Evolutionary conservation across 2,113 vertebrate genomes (phyloP).

Genomic region (Anhinga anhinga): DNA sequence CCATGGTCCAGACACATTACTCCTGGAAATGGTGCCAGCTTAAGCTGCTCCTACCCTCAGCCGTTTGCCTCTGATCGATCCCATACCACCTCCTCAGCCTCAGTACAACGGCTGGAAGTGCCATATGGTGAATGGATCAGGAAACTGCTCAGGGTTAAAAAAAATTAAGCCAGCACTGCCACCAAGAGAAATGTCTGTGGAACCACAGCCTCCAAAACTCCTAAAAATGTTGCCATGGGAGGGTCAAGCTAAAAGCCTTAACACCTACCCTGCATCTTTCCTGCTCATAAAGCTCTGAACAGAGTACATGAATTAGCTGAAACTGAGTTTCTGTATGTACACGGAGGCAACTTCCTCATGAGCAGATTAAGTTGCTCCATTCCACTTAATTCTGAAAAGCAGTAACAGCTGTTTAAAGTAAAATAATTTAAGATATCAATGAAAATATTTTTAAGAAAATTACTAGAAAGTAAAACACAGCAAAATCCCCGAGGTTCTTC

Average conservation of each 20-base stretch:
- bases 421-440: not conserved
- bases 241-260: not conserved
- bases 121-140: not conserved
- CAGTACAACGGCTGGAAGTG: not conserved
- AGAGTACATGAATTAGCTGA: not conserved
- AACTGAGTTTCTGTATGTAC: not conserved
- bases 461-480: not conserved
- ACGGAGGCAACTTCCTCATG: not conserved
- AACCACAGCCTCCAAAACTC: constrained; percentile 56
- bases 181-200: constrained; percentile 65
- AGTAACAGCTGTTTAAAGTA: not conserved
- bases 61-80: not conserved
- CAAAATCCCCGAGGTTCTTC: not conserved
- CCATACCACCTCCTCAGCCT: not conserved
- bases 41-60: not conserved
- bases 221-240: not conserved
- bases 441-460: not conserved
- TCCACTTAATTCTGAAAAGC: not conserved
- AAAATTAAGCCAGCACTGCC: constrained; percentile 67
- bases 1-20: not conserved
- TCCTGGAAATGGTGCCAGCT: not conserved
- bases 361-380: not conserved
- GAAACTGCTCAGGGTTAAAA: constrained; percentile 39
- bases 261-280: not conserved
- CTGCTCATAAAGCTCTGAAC: not conserved